Conservation (phyloP, 2,113 vertebrate species). For the Cacatua alba region DNA sequence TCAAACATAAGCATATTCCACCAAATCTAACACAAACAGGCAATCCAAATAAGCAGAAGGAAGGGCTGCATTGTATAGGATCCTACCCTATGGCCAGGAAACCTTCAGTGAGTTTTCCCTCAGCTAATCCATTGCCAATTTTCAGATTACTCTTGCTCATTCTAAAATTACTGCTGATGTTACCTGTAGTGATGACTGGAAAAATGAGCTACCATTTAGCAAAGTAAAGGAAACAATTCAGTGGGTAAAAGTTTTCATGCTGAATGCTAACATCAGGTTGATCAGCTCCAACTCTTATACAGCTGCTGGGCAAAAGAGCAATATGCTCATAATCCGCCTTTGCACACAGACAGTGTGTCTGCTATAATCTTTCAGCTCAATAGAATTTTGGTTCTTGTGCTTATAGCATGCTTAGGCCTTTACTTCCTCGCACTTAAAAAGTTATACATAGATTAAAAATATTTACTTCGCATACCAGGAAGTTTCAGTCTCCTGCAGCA, state of each 20-base stretch:
- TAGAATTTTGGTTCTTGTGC: constrained; percentile 21
- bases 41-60: background rate
- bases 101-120: background rate
- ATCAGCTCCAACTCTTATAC: background rate
- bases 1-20: background rate
- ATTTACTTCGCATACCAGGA: constrained; percentile 76
- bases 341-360: background rate
- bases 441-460: background rate
- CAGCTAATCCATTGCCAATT: background rate
- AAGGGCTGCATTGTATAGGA: background rate
- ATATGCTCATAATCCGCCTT: background rate
- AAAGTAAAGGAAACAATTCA: background rate
- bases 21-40: background rate
- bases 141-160: background rate
- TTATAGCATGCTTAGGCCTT: constrained; percentile 20
- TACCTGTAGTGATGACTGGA: background rate
- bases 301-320: background rate
- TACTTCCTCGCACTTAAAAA: constrained; percentile 24
- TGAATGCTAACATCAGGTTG: background rate
- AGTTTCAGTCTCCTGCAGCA: constrained; percentile 89
- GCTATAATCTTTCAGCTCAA: constrained; percentile 15
- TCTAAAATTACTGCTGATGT: background rate
- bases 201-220: background rate
- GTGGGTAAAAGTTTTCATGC: background rate
- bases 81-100: background rate